Evolutionary conservation across 2,113 vertebrate species (phyloP), one percentile per base, ranked within the genome.

Genomic region (Apaloderma vittatum): DNA sequence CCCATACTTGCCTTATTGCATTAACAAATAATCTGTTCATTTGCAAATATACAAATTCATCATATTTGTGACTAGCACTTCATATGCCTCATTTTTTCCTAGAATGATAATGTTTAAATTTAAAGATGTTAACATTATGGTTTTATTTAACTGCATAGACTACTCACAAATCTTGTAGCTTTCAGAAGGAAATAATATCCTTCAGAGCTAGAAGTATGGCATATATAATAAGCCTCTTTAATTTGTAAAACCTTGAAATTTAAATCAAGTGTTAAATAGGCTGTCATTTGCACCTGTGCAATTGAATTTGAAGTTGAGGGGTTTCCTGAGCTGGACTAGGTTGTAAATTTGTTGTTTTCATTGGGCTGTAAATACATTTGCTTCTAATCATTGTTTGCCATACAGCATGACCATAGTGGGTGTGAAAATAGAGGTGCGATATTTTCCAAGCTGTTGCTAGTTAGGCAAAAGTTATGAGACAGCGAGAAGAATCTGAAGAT

Each of bases 381-480:
- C 81, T 86, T 70, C 36, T 71, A 74, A 75, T 75, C 11, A 37
- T 86, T 80, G 68, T 96, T 94, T 94, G 67, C 86, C 43, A 59
- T 91, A 62, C 63, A 89, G 45, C 66, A 43, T 7, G 3, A 81
- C 49, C 4, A 2, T 54, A 61, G 22, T 48, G 75, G 71, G 48
- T 76, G 18, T 88, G 63, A 93, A 95, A 96, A 86, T 36, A 34
- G 83, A 66, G 65, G 36, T 77, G 43, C 54, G 59, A 59, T 79
- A 63, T 93, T 95, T 95, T 97, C 88, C 55, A 98, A 98, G 97
- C 98, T 62, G 97, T 97, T 93, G 95, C 97, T 51, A 98, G 98
- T 96, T 97, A 98, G 94, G 96, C 97, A 59, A 96, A 98, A 97
- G 97, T 98, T 84, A 98, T 88, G 49, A 99, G 99, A 96, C 91